Base-by-base conservation (phyloP, 2,888 invertebrate genomes). In the Nesidiocoris tenuis region DNA sequence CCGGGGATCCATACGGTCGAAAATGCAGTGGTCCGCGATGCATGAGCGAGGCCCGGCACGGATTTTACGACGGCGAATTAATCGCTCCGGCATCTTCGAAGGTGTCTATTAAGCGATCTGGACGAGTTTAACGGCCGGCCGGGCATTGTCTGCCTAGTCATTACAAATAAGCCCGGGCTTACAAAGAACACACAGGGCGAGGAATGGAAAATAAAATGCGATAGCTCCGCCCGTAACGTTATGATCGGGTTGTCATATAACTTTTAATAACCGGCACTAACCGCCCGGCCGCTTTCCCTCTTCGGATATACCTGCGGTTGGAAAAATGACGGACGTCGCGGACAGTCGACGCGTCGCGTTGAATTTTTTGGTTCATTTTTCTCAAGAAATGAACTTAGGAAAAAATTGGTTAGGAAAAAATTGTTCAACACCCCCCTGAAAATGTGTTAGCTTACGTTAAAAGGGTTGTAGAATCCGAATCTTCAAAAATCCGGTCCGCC, bases 61-160 rank as follows among this genome's bases (percentile, higher is more conserved):
- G 61, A 55, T 17, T 75, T 75, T 66, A 75, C 74, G 74, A 25
- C 74, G 12, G 18, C 74, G 74, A 66, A 75, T 75, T 75, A 75
- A 75, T 75, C 59, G 74, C 65, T 66, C 18, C 19, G 25, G 59
- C 65, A 56, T 65, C 74, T 24, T 18, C 65, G 24, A 66, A 75
- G 74, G 74, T 75, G 74, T 75, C 65, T 75, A 72, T 72, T 72
- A 72, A 72, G 72, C 72, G 72, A 72, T 72, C 72, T 72, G 72
- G 39, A 12, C 3, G 39, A 39, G 39, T 3, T 39, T 39, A 39
- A 39, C 39, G 39, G 39, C n/a, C 39, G 39, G 39, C 39, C 39
- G 12, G 39, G 5, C 39, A 39, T 39, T 39, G 39, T 39, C 39
- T 39, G 39, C 39, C 39, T 12, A 12, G 39, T 39, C 39, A 39